A percentile compares a stretch with the other conserved stretches of the same genome.
These are phyloP conservation scores for Whitmania pigra DNA, from an alignment of 1,140 invertebrate genomes.

Conservation along the genomic window DNA sequence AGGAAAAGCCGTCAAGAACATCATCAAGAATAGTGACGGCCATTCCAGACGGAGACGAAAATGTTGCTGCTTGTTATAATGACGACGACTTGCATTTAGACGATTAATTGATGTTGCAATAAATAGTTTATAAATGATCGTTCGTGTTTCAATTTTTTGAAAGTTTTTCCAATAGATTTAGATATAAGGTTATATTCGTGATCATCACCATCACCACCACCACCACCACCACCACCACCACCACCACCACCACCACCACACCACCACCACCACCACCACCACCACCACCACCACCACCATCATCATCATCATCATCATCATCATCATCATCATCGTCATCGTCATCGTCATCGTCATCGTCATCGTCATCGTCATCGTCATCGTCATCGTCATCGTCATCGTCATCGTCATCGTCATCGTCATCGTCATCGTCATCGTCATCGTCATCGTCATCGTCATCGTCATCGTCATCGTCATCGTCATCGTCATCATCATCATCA, in stretches of 20 bases:
- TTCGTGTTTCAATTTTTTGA: no score
- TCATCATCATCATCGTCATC: constrained; percentile 21
- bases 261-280: no score
- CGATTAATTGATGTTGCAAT: no score
- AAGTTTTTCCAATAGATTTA: no score
- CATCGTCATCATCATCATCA: constrained; percentile 7
- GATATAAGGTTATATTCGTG: no score
- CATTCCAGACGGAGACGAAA: no score
- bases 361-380: constrained; percentile 19
- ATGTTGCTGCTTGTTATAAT: no score
- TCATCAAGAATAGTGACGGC: no score
- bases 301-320: constrained; percentile 20
- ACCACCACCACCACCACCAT: neutral
- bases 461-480: no score
- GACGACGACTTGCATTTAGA: no score
- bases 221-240: constrained; percentile 16
- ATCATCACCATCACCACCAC: neutral
- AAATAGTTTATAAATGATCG: no score
- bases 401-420: constrained; percentile 1
- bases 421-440: constrained; percentile 19
- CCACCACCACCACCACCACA: constrained; percentile 20
- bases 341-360: constrained; percentile 1
- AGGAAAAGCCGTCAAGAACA: no score
- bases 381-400: constrained; percentile 21
- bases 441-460: constrained; percentile 21